Base-by-base conservation (phyloP, 1,140 invertebrate species). In the Caenorhabditis elegans region DNA sequence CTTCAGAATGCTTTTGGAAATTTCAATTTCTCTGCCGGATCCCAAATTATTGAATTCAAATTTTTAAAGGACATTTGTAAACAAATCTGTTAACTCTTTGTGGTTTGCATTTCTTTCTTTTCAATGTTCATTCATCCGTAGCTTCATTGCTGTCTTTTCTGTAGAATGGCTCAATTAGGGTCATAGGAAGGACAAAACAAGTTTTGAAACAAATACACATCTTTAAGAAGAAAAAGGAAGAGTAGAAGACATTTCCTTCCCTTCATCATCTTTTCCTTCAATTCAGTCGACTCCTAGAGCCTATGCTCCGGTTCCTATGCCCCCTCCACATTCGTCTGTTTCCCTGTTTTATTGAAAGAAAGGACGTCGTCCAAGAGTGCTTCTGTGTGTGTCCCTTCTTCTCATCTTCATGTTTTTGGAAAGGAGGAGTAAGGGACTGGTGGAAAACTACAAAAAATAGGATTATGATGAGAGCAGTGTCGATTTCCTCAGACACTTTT, bases 251-350 rank as follows among this genome's bases (percentile, higher is more conserved):
- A 70, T 70, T 70, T 70, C 55, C 55, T 34, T 60, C 60, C 60
- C 60, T 70, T 70, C 60, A 70, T 70, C 60, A 70, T 70, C 60
- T 70, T 70, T 70, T 70, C 43, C 60, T 70, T 70, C 60, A 70
- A 70, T 60, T 60, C 55, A 28, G 55, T 70, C 34, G 60, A 70
- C 60, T 70, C 60, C 60, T 70, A 70, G 55, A 22, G 28, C 55
- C 55, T 60, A 60, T 60, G 31, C 31, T 26, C 55, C 60, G 60
- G 60, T 70, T 70, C 60, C 60, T 36, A n/a, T 70, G 60, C 43
- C 60, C 60, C 34, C 1, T 28, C 22, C 51, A 6, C 47, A n/a
- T n/a, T n/a, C n/a, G n/a, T 49, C 49, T 26, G 22, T 60, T 60
- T 70, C 34, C 34, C 22, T 70, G 34, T 34, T 65, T 70, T 70